These are phyloP conservation scores for Hybognathus amarus DNA, from an alignment of 2,797 vertebrate species.

Conservation along the genomic window DNA sequence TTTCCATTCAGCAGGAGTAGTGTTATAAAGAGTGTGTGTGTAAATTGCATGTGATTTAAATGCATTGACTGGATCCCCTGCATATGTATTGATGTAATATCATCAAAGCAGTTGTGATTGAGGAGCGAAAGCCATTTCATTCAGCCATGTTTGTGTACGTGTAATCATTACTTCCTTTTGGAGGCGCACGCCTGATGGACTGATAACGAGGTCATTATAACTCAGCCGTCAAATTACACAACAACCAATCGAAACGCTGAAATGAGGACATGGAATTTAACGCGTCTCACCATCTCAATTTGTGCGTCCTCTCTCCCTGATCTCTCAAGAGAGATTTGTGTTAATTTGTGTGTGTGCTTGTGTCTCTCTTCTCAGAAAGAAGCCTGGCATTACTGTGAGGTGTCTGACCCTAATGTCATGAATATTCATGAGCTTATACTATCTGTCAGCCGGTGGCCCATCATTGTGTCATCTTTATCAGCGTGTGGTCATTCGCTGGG, in stretches of 20 bases:
- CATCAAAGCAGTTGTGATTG: conserved; percentile 5
- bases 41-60: conserved; percentile 19
- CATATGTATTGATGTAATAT: conserved; percentile 13
- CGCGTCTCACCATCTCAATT: conserved; percentile 8
- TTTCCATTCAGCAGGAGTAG: conserved; percentile 4
- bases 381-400: conserved; percentile 2
- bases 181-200: conserved; percentile 6
- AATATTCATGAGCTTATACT: conserved; percentile 42
- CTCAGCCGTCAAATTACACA: conserved; percentile 10
- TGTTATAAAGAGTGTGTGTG: not conserved
- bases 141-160: not conserved
- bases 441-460: conserved; percentile 17
- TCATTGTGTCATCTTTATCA: conserved; percentile 36
- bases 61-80: conserved; percentile 13
- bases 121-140: conserved; percentile 9
- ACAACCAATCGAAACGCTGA: conserved; percentile 1
- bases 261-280: not conserved
- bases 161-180: conserved; percentile 27
- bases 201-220: conserved; percentile 31
- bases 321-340: not conserved
- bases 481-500: conserved; percentile 17
- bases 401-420: conserved; percentile 15
- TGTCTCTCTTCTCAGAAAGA: not conserved
- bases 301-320: not conserved
- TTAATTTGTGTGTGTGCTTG: not conserved